phyloP scores from a whole-genome alignment of 1,140 invertebrate genomes.

The Coptotermes formosanus region DNA sequence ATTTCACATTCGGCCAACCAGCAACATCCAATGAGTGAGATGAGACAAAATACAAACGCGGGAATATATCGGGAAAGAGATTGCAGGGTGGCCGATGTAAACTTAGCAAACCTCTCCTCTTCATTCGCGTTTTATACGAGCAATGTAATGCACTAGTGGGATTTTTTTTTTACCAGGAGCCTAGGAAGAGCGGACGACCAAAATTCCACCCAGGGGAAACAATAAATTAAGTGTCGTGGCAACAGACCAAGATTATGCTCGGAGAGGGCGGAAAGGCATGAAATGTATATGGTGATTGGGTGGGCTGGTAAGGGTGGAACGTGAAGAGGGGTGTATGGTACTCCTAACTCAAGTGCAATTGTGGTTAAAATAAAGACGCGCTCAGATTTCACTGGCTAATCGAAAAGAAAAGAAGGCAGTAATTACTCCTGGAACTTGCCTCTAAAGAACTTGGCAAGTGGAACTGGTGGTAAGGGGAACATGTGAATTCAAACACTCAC shows the following conservation, averaged over 20 bases:
- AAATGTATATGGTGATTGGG: constrained; percentile 23
- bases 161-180: constrained; percentile 20
- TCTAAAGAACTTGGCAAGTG: not conserved
- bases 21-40: not conserved
- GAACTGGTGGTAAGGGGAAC: not conserved
- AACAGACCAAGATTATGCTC: constrained; percentile 26
- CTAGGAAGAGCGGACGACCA: not conserved
- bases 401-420: not conserved
- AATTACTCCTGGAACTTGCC: not conserved
- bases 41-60: not conserved
- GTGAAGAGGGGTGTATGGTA: not conserved
- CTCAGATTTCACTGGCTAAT: not conserved
- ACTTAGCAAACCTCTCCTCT: not conserved
- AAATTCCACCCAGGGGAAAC: constrained; percentile 14
- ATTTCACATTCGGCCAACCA: not conserved
- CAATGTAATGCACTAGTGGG: constrained; percentile 19
- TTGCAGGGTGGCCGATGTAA: not conserved
- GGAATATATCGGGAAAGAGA: not conserved
- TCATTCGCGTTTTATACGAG: not conserved
- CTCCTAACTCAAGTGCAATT: constrained; percentile 15
- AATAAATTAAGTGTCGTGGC: constrained; percentile 27
- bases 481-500: too few species aligned
- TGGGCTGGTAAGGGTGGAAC: not conserved
- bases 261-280: constrained; percentile 19
- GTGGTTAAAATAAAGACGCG: not conserved